A percentile compares a stretch with the other conserved stretches of the same genome.
Conservation (phyloP, 2,888 invertebrate species). For the Spialia ferax region DNA sequence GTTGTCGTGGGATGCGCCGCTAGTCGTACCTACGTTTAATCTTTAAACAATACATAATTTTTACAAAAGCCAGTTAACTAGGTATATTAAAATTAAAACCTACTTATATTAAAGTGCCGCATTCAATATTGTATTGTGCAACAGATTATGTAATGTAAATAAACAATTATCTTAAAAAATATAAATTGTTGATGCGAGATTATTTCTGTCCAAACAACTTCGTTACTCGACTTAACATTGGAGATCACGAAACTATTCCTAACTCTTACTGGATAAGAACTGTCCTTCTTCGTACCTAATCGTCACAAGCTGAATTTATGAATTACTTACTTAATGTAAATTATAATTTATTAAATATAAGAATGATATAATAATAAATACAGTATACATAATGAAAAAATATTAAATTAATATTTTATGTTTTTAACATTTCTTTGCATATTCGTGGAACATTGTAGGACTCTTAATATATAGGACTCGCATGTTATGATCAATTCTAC, state of each 20-base stretch:
- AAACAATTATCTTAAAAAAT: slow-evolving; percentile 9
- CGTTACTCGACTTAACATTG: slow-evolving; percentile 65
- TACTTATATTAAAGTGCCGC: slow-evolving; percentile 20
- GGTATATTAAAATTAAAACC: slow-evolving; percentile 9
- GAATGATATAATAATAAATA: no score
- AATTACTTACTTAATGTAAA: background rate
- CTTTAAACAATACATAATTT: no score
- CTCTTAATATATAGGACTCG: background rate
- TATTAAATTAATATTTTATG: no score
- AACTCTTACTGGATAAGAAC: slow-evolving; percentile 59
- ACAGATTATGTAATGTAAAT: slow-evolving; percentile 14
- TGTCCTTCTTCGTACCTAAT: background rate
- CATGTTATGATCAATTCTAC: background rate
- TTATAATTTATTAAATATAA: no score
- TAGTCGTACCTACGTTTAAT: no score
- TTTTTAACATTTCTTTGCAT: no score
- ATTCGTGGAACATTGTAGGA: background rate
- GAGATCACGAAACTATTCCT: slow-evolving; percentile 81
- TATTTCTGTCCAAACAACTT: slow-evolving; percentile 27
- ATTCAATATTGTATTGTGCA: slow-evolving; percentile 21
- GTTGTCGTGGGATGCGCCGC: no score
- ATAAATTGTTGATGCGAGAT: slow-evolving; percentile 30
- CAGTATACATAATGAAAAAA: no score
- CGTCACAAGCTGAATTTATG: slow-evolving; percentile 11
- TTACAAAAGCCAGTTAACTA: slow-evolving; percentile 14